Conservation (phyloP, 1,140 invertebrate species). For the Hetaerina americana region DNA sequence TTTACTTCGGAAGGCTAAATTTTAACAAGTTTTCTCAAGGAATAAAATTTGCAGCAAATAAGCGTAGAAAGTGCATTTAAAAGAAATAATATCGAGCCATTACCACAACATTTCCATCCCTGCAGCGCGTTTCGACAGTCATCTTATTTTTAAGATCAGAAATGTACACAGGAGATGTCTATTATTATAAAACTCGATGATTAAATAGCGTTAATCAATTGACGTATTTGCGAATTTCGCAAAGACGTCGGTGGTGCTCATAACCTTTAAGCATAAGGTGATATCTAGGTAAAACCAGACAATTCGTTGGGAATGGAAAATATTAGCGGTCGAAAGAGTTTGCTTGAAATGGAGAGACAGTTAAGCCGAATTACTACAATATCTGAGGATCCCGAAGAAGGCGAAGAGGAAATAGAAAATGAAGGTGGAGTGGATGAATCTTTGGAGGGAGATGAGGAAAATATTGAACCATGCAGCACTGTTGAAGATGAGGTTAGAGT, state of each 20-base stretch:
- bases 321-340: not conserved
- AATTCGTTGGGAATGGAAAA: not conserved
- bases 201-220: no score
- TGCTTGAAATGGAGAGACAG: not conserved
- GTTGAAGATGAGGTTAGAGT: not conserved
- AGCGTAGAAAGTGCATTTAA: no score
- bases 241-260: not conserved
- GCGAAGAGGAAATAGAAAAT: not conserved
- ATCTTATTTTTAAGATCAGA: no score
- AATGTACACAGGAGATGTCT: no score
- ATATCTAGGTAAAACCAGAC: no score
- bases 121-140: no score
- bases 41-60: no score
- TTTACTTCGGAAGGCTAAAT: no score
- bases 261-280: not conserved
- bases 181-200: no score
- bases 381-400: not conserved
- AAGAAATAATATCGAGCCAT: no score
- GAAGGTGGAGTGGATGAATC: not conserved
- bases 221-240: not conserved
- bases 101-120: no score
- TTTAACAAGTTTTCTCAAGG: no score
- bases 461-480: not conserved
- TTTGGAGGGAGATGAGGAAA: not conserved
- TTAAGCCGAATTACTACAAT: not conserved